Percentiles rank a stretch among this genome's conserved stretches.
Conservation (phyloP, 2,113 vertebrate genomes). For the Garra rufa region DNA sequence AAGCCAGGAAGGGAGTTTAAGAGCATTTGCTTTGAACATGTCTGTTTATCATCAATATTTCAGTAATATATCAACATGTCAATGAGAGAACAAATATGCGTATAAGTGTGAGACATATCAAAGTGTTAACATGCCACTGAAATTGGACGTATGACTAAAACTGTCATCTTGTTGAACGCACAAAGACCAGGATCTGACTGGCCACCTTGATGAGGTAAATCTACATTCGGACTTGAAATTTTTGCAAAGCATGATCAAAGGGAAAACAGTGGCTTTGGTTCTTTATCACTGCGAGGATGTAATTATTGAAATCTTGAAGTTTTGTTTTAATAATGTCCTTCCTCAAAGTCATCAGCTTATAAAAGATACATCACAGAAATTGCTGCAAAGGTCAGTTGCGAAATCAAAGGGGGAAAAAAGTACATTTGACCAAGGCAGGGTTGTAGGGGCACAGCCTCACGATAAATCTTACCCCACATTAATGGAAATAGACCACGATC, state of each 20-base stretch:
- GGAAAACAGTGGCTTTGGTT: not conserved
- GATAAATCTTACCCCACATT: slow-evolving; percentile 66
- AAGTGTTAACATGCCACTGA: not conserved
- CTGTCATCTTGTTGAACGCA: not conserved
- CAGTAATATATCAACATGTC: slow-evolving; percentile 12
- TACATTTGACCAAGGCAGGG: slow-evolving; percentile 53
- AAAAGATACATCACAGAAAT: slow-evolving; percentile 61
- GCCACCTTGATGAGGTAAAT: not conserved
- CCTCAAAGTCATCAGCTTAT: slow-evolving; percentile 64
- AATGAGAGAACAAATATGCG: slow-evolving; percentile 7
- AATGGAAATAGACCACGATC: slow-evolving; percentile 59
- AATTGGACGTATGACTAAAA: not conserved
- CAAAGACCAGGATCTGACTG: not conserved
- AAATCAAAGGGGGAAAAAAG: slow-evolving; percentile 49
- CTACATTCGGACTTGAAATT: slow-evolving; percentile 20
- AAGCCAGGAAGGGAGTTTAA: not conserved
- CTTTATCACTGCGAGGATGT: not conserved
- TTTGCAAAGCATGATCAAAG: slow-evolving; percentile 21
- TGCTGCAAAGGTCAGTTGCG: slow-evolving; percentile 40
- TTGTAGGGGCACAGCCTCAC: slow-evolving; percentile 55
- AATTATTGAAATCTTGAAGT: slow-evolving; percentile 47
- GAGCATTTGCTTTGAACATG: not conserved
- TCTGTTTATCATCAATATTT: slow-evolving; percentile 14
- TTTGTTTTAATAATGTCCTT: slow-evolving; percentile 63
- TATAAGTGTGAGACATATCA: slow-evolving; percentile 1